Conservation (phyloP, 2,113 vertebrate species). For the Leucopsar rothschildi region DNA sequence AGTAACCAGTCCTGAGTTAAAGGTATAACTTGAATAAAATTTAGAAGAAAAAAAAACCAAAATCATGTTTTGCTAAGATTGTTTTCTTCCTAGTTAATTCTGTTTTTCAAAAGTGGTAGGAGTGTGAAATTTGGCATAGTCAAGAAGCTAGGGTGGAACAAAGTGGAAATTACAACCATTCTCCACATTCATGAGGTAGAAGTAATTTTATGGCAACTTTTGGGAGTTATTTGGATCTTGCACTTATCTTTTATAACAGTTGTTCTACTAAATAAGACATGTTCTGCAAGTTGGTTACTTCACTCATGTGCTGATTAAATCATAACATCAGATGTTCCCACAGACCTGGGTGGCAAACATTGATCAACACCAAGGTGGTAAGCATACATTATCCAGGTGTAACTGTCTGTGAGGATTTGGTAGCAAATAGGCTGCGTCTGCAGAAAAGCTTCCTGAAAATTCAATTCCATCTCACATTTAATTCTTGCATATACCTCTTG, state of each 20-base stretch:
- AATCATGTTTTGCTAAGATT: background rate
- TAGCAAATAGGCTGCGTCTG: background rate
- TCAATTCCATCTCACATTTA: background rate
- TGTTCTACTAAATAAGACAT: background rate
- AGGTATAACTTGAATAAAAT: background rate
- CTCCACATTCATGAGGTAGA: background rate
- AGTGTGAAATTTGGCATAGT: background rate
- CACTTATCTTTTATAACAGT: background rate
- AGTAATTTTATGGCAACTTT: background rate
- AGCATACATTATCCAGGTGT: background rate
- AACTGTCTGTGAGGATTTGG: background rate
- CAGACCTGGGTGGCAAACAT: background rate
- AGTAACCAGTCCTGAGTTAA: background rate
- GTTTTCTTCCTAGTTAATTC: background rate
- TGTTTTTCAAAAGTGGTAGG: background rate
- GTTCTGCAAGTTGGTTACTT: background rate
- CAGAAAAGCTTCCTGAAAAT: background rate
- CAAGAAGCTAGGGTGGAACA: background rate
- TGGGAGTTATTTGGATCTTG: background rate
- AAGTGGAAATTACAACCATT: background rate
- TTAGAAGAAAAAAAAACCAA: background rate
- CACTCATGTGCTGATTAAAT: background rate
- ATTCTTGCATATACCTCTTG: background rate
- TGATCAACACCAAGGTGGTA: background rate
- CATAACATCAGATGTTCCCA: constrained; percentile 18